Evolutionary conservation across 1,140 invertebrate species (phyloP).

Genomic region (Globodera ellingtonae): DNA sequence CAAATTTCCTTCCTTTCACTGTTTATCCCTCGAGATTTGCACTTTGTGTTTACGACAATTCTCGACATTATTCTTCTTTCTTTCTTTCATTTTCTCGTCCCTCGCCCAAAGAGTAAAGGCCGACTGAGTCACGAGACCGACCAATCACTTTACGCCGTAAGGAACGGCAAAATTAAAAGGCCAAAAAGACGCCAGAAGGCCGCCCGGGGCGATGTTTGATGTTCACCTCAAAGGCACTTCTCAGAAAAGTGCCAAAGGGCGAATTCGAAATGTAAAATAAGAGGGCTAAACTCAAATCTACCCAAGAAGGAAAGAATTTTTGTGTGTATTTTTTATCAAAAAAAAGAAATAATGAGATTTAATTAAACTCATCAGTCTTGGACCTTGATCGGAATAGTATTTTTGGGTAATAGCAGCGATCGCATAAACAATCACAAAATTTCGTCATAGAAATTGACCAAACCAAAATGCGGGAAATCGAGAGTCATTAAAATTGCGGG

Average conservation of each 20-base stretch:
- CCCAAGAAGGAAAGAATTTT: too few relatives aligned
- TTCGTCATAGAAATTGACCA: neutral
- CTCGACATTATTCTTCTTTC: neutral
- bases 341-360: too few relatives aligned
- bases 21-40: neutral
- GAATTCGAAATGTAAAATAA: too few relatives aligned
- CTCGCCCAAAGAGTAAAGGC: neutral
- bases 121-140: neutral
- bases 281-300: too few relatives aligned
- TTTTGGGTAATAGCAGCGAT: too few relatives aligned
- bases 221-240: too few relatives aligned
- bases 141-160: neutral
- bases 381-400: too few relatives aligned
- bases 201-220: neutral
- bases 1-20: neutral
- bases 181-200: neutral
- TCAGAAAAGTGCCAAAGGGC: neutral
- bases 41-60: conserved; percentile 13
- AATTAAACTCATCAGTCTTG: too few relatives aligned
- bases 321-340: too few relatives aligned
- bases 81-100: neutral
- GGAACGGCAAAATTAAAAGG: too few relatives aligned
- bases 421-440: too few relatives aligned
- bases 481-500: too few relatives aligned
- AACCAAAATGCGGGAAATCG: neutral